Conservation (phyloP, 2,113 vertebrate species). For the Syngnathus floridae region DNA sequence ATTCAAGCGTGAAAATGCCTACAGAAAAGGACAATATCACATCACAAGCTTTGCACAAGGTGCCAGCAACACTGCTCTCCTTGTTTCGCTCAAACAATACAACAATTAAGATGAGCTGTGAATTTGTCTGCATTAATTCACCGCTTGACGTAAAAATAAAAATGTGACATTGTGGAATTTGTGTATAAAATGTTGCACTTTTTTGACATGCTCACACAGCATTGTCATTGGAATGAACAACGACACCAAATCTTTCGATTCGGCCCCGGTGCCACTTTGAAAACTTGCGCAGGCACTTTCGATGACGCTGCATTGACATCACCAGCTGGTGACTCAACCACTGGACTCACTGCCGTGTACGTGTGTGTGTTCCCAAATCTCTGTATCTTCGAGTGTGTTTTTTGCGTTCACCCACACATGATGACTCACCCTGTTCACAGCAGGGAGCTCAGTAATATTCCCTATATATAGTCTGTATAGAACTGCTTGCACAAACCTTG, state of each 20-base stretch:
- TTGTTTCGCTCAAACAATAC: too few species aligned
- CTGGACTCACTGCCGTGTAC: slow-evolving; percentile 34
- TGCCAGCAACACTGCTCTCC: too few species aligned
- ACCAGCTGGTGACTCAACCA: slow-evolving; percentile 56
- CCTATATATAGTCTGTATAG: slow-evolving; percentile 48
- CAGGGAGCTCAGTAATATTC: slow-evolving; percentile 49
- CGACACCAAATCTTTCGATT: background rate
- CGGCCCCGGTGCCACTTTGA: background rate
- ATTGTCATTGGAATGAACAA: background rate
- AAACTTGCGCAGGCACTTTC: slow-evolving; percentile 12
- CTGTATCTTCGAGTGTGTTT: slow-evolving; percentile 22
- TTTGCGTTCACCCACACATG: slow-evolving; percentile 57
- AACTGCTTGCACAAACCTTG: slow-evolving; percentile 7
- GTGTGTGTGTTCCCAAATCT: slow-evolving; percentile 22
- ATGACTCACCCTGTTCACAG: slow-evolving; percentile 55
- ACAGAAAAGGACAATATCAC: too few species aligned
- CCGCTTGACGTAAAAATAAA: too few species aligned
- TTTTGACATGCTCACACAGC: background rate
- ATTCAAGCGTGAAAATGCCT: too few species aligned
- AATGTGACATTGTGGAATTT: slow-evolving; percentile 23
- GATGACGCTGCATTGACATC: slow-evolving; percentile 51
- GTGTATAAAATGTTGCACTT: background rate
- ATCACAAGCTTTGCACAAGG: too few species aligned
- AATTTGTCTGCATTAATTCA: too few species aligned
- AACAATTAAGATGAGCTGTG: too few species aligned